These are phyloP conservation scores for Drosophila pruinosa DNA, from an alignment of 1,140 invertebrate genomes.

Conservation along the genomic window DNA sequence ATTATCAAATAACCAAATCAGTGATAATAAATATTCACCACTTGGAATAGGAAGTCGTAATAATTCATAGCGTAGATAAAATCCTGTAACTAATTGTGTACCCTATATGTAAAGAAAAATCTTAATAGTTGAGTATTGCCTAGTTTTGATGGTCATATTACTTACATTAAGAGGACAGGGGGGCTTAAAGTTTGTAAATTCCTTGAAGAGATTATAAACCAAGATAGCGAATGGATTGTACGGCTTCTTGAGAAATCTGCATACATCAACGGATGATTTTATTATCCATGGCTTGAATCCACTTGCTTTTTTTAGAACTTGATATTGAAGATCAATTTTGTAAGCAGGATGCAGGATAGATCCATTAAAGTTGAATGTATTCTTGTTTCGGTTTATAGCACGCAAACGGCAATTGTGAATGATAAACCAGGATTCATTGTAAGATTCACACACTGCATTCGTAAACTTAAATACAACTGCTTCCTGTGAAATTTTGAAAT, in stretches of 20 bases:
- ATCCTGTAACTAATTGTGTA: slow-evolving; percentile 4
- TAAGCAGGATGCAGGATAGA: background rate
- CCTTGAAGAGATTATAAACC: slow-evolving; percentile 5
- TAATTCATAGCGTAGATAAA: background rate
- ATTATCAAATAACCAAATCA: slow-evolving; percentile 13
- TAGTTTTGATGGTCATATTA: background rate
- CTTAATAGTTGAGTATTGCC: too few relatives aligned
- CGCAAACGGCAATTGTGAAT: slow-evolving; percentile 2
- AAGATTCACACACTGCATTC: slow-evolving; percentile 2
- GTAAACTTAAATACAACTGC: slow-evolving; percentile 2
- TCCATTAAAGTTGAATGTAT: background rate
- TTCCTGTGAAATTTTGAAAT: background rate
- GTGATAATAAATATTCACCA: slow-evolving; percentile 19
- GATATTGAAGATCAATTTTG: background rate
- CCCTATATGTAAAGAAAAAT: background rate
- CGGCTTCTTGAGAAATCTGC: background rate
- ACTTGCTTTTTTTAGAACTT: slow-evolving; percentile 2
- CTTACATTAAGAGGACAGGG: slow-evolving; percentile 32
- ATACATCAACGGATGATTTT: slow-evolving; percentile 10
- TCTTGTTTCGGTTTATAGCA: slow-evolving; percentile 3
- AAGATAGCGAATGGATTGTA: slow-evolving; percentile 14
- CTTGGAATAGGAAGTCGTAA: slow-evolving; percentile 5
- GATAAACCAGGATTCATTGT: background rate
- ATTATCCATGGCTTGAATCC: slow-evolving; percentile 13
- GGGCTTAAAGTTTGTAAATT: slow-evolving; percentile 35